phyloP scores from a whole-genome alignment of 1,140 invertebrate species.

The Bombus sylvicola region DNA sequence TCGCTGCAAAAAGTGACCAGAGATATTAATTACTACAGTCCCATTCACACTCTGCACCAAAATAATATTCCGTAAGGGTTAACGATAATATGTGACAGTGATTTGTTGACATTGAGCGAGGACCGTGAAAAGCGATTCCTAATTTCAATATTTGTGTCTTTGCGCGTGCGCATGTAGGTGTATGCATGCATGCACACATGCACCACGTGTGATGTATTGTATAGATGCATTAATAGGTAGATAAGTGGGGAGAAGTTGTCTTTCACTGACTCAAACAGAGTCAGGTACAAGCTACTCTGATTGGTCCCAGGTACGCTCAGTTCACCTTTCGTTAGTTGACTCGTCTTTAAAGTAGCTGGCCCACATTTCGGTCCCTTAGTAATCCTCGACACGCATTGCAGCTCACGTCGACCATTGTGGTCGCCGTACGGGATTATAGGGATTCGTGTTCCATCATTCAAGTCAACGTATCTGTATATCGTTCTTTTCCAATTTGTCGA shows the following conservation, averaged over 20 bases:
- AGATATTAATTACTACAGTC: too few species aligned
- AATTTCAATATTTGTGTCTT: too few species aligned
- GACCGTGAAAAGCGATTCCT: too few species aligned
- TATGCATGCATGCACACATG: too few species aligned
- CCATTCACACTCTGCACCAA: too few species aligned
- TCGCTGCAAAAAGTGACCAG: too few species aligned
- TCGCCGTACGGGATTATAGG: background rate
- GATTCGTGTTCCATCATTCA: background rate
- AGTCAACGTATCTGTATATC: background rate
- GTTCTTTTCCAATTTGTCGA: background rate
- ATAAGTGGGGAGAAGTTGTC: slow-evolving; percentile 58
- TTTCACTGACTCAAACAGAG: slow-evolving; percentile 51
- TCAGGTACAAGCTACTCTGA: slow-evolving; percentile 66
- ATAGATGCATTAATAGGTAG: slow-evolving; percentile 18
- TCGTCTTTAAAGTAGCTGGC: slow-evolving; percentile 27
- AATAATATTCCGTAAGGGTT: too few species aligned
- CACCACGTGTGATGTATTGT: background rate
- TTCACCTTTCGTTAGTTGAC: slow-evolving; percentile 59
- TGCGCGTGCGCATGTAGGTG: too few species aligned
- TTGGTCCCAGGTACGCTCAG: slow-evolving; percentile 64
- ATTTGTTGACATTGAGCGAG: too few species aligned
- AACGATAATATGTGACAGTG: too few species aligned
- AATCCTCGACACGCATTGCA: slow-evolving; percentile 21
- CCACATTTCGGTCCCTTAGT: slow-evolving; percentile 40
- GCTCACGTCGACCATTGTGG: background rate